Base-by-base conservation (phyloP, 2,797 vertebrate genomes). In the Yasuhikotakia modesta region DNA sequence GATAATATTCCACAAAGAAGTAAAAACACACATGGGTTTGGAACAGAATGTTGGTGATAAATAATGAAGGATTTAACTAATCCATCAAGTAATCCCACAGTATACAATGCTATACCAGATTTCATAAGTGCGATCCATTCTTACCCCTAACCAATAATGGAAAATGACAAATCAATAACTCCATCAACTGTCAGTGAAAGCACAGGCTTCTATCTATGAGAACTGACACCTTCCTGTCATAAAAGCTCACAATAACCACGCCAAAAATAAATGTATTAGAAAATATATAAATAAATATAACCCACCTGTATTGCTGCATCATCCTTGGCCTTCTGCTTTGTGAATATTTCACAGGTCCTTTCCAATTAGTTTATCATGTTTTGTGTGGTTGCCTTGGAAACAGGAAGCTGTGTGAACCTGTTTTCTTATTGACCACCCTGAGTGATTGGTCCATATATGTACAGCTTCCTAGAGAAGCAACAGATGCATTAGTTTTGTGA, bases 301-400 rank as follows among this genome's bases (percentile, higher is more conserved):
- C 13, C 35, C 76, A 72, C 17, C 1, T 43, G 4, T 21, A 17
- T 5, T 45, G 46, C 21, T 24, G 21, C 32, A 8, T 63, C 43
- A 35, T 73, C n/a, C 27, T 11, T 3, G 32, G 70, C 72, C 64
- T 73, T 43, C 32, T 72, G 30, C 53, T 46, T 70, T 39, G 16
- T 70, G 76, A 79, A 50, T 73, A 69, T 63, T 73, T 71, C 53
- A 30, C 63, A 63, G 57, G 67, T 24, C 64, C 50, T 52, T 75
- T 75, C 60, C 13, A 67, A 69, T 60, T 43, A 58, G 72, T 67
- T 72, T 69, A 68, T 66, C 14, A 45, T 67, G 76, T 52, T 81
- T 78, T 73, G 73, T 66, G 35, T 8, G 3, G 75, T 81, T 79
- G 75, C 71, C 79, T 27, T 66, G 79, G 76, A 70, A 82, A 82